Conservation (phyloP, 2,797 vertebrate genomes). For the Rhinella marina region DNA sequence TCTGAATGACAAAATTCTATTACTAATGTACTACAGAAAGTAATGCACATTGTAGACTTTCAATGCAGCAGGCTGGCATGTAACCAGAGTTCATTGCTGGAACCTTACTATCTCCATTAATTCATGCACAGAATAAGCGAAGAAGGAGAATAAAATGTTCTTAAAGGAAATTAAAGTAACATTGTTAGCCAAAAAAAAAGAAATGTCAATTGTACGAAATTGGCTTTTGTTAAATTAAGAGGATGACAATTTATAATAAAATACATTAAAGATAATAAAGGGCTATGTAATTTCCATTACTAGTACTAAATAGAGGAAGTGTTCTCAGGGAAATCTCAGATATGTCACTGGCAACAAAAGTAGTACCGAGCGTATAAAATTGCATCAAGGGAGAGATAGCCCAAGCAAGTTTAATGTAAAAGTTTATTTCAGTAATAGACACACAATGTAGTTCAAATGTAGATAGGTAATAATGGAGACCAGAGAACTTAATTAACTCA, state of each 20-base stretch:
- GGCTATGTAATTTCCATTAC: slow-evolving; percentile 43
- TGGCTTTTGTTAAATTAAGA: slow-evolving; percentile 48
- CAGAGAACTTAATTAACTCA: background rate
- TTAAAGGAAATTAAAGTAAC: slow-evolving; percentile 54
- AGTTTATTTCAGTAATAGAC: background rate
- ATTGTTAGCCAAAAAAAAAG: slow-evolving; percentile 51
- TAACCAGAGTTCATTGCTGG: slow-evolving; percentile 57
- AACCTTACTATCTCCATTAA: slow-evolving; percentile 57
- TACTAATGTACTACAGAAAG: slow-evolving; percentile 55
- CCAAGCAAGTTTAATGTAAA: background rate
- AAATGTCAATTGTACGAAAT: slow-evolving; percentile 38
- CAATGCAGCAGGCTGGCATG: slow-evolving; percentile 53
- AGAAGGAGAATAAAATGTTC: slow-evolving; percentile 50
- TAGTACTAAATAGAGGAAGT: slow-evolving; percentile 17
- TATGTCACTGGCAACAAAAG: slow-evolving; percentile 7
- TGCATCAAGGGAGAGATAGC: background rate
- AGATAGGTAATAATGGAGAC: background rate
- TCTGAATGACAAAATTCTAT: slow-evolving; percentile 58
- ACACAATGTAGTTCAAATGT: background rate
- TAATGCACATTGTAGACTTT: slow-evolving; percentile 55
- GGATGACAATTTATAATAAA: slow-evolving; percentile 29
- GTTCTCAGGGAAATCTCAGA: background rate
- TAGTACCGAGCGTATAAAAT: background rate
- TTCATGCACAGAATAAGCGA: slow-evolving; percentile 48
- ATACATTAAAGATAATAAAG: slow-evolving; percentile 51